These are phyloP conservation scores for Dunckerocampus dactyliophorus DNA, from an alignment of 2,113 vertebrate species.

Conservation along the genomic window DNA sequence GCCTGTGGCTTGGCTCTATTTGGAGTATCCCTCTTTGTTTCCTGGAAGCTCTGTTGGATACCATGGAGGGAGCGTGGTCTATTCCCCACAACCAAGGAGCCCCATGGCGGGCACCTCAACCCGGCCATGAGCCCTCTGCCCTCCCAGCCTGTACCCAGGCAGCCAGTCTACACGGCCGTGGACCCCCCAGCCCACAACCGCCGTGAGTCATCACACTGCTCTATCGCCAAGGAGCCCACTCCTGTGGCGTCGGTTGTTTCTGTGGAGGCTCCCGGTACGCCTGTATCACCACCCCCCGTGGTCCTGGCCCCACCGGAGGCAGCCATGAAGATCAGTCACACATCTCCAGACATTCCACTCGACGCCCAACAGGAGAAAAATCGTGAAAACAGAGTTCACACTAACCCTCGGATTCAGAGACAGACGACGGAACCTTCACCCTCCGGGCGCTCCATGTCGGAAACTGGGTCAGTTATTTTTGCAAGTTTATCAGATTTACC, in stretches of 20 bases:
- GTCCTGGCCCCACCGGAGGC: slow-evolving; percentile 76
- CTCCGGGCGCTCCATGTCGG: slow-evolving; percentile 73
- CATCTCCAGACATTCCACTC: slow-evolving; percentile 90
- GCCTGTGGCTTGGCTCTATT: slow-evolving; percentile 96
- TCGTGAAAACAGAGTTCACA: slow-evolving; percentile 83
- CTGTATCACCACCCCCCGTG: slow-evolving; percentile 67
- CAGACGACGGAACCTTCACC: slow-evolving; percentile 88
- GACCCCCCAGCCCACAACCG: slow-evolving; percentile 82
- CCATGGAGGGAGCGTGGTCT: slow-evolving; percentile 91
- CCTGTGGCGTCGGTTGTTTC: slow-evolving; percentile 76
- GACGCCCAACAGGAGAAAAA: slow-evolving; percentile 80
- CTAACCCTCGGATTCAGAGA: slow-evolving; percentile 81
- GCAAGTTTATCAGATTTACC: too few species aligned
- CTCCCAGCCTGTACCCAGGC: slow-evolving; percentile 63
- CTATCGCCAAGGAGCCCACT: slow-evolving; percentile 59
- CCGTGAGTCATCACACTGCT: slow-evolving; percentile 78
- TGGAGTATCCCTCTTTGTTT: slow-evolving; percentile 95
- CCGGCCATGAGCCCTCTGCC: slow-evolving; percentile 54
- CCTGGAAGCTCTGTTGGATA: slow-evolving; percentile 99
- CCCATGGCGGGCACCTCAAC: slow-evolving; percentile 77
- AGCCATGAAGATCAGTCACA: slow-evolving; percentile 97
- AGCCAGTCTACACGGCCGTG: slow-evolving; percentile 84
- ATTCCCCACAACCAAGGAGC: slow-evolving; percentile 81
- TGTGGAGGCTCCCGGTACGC: slow-evolving; percentile 64
- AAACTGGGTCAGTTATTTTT: slow-evolving; percentile 62